Evolutionary conservation across 1,140 invertebrate species (phyloP), one percentile per base, ranked within the genome.

Genomic region (Drosophila cardini): DNA sequence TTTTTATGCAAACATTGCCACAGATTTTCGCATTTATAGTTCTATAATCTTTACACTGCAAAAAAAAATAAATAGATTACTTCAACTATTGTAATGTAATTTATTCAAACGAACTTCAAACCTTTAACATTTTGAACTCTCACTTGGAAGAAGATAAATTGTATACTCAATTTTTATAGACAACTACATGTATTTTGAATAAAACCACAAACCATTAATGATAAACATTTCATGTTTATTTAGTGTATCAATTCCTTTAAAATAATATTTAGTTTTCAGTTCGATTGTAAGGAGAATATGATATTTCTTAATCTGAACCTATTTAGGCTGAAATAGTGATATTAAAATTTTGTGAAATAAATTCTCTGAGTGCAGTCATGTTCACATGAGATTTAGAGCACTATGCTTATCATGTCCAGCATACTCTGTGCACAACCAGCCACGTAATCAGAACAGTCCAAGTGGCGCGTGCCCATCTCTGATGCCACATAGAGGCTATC

Each of bases 321-420:
- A 10, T 11, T 40, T 38, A n/a, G 10, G 9, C 36, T 38, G 2
- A 11, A 40, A 13, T 13, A 4, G 2, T 4, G n/a, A 0, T 6
- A 40, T 11, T 40, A 0, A 40, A 40, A 36, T 0, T 7, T 9
- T 8, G 2, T 10, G 7, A 45, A 40, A 10, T 55, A 2, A 30
- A 46, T 53, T 56, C 15, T 57, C 7, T 42, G 21, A 73, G 64
- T 74, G 48, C 56, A 53, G 9, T 4, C 42, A 32, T 30, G 45
- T 45, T 7, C 43, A 18, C 16, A 16, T 9, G 3, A 56, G 30
- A 63, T 79, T 83, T 52, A 86, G 26, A 71, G 40, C 53, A 76
- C 32, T 46, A 79, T 61, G 82, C 79, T 86, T 87, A 86, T 87
- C 78, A 86, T 71, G 61, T 86, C 82, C 78, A 86, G 64, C 72